A percentile compares a stretch with the other conserved stretches of the same genome.
phyloP scores from a whole-genome alignment of 2,113 vertebrate genomes.

The Clupea harengus region DNA sequence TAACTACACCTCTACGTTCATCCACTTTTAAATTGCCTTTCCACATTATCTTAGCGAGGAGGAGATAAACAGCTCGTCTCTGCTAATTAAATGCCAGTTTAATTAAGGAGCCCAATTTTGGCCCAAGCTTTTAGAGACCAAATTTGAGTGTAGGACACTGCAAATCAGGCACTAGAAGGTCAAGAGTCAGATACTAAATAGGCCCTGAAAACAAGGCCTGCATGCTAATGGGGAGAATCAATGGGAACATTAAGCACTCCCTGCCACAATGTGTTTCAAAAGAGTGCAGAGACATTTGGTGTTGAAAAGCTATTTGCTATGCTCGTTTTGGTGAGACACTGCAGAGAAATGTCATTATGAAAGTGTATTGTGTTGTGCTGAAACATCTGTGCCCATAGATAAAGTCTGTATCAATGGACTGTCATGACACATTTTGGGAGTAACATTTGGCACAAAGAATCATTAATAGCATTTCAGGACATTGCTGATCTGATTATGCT shows the following conservation, averaged over 20 bases:
- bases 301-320: background rate
- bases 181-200: constrained; percentile 39
- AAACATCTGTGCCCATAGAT: background rate
- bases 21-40: constrained; percentile 46
- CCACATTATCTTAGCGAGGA: constrained; percentile 40
- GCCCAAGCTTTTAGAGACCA: constrained; percentile 42
- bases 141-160: constrained; percentile 44
- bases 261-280: background rate
- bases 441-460: background rate
- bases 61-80: constrained; percentile 49
- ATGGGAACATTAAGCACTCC: background rate
- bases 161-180: constrained; percentile 49
- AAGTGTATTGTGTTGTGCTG: background rate
- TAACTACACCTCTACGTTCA: constrained; percentile 40
- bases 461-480: background rate
- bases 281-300: background rate
- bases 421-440: background rate
- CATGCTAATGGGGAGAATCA: constrained; percentile 34
- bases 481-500: background rate
- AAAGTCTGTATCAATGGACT: background rate
- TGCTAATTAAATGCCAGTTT: constrained; percentile 55
- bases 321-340: background rate
- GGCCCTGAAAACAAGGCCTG: constrained; percentile 33
- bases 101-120: constrained; percentile 51
- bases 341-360: background rate